Evolutionary conservation across 2,113 vertebrate genomes (phyloP).

Genomic region (Catharus fuscescens): DNA sequence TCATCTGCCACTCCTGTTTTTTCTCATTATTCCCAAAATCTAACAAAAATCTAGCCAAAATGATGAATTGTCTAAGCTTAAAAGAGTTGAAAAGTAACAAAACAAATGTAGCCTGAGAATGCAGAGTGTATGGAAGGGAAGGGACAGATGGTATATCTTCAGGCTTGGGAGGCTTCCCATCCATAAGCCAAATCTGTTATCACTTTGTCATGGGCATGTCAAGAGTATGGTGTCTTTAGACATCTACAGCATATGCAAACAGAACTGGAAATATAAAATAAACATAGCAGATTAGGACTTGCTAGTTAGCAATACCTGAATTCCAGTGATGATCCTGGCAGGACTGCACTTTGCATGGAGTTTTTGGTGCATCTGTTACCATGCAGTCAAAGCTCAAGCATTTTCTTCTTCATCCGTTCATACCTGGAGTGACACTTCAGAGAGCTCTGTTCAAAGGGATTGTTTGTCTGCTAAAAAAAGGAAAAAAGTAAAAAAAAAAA

Average conservation of each 20-base stretch:
- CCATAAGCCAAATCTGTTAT: background rate
- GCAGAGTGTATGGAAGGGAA: background rate
- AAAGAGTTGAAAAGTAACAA: background rate
- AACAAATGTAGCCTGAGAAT: background rate
- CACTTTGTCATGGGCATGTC: background rate
- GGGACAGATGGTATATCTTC: background rate
- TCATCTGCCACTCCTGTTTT: rapidly evolving
- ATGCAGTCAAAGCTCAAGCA: background rate
- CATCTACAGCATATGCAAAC: background rate
- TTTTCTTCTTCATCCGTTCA: background rate
- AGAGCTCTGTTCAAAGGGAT: background rate
- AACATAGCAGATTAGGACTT: background rate
- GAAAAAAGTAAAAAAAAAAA: too few species aligned
- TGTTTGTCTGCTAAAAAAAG: background rate
- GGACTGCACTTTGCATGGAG: background rate
- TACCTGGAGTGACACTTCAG: background rate
- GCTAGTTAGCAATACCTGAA: background rate
- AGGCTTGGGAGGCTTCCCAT: background rate
- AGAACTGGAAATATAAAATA: background rate
- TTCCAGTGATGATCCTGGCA: background rate
- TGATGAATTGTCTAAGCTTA: background rate
- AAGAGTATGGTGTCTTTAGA: background rate
- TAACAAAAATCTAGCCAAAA: background rate
- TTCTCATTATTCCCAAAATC: background rate
- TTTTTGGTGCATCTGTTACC: background rate